Evolutionary conservation across 2,797 vertebrate genomes (phyloP).

Genomic region (Petrocephalus schoutedeni): DNA sequence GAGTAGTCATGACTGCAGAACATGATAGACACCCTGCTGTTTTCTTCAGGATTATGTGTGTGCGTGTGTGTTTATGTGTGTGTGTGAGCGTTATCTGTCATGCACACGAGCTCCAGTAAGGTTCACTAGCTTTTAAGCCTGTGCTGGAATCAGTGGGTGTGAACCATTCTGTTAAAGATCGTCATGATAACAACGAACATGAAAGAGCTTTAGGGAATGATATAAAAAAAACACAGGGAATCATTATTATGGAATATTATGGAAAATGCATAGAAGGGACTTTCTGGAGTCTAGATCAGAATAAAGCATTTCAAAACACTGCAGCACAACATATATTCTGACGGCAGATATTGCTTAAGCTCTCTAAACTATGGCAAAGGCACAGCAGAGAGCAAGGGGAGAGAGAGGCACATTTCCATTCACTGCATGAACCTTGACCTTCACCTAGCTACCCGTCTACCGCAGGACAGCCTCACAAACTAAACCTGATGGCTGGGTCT

Average conservation of each 20-base stretch:
- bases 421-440: background rate
- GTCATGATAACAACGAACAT: background rate
- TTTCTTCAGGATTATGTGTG: conserved; percentile 1
- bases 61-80: background rate
- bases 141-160: background rate
- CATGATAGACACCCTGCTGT: background rate
- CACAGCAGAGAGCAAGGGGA: background rate
- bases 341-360: background rate
- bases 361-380: background rate
- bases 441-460: background rate
- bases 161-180: background rate
- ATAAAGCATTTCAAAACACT: background rate
- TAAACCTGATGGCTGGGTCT: background rate
- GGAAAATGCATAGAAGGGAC: background rate
- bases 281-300: background rate
- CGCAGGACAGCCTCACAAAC: background rate
- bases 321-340: background rate
- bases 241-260: background rate
- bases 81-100: background rate
- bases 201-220: background rate
- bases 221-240: background rate
- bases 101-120: background rate
- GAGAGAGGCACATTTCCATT: background rate
- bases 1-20: background rate
- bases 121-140: background rate